Evolutionary conservation across 2,113 vertebrate species (phyloP).

Genomic region (Rhineura floridana): DNA sequence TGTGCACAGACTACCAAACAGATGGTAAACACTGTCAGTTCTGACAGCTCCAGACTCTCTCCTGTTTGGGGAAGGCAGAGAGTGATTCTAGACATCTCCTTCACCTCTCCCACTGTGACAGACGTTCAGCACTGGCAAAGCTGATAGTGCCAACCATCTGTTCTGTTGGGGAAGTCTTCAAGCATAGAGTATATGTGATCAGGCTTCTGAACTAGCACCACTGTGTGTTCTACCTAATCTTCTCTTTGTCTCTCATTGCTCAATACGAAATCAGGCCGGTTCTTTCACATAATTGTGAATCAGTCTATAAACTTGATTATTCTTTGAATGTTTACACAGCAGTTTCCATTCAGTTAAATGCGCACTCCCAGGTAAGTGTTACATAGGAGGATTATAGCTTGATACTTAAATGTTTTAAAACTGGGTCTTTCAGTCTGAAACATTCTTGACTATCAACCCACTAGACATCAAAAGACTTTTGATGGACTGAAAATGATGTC

Average conservation of each 20-base stretch:
- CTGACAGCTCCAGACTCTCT: background rate
- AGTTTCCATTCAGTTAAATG: too few relatives aligned
- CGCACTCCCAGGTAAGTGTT: too few relatives aligned
- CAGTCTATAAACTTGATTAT: too few relatives aligned
- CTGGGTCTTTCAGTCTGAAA: too few relatives aligned
- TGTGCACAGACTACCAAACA: background rate
- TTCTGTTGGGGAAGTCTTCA: background rate
- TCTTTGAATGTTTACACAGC: too few relatives aligned
- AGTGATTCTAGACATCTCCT: background rate
- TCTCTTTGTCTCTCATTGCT: background rate
- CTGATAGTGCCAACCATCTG: background rate
- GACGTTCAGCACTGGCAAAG: background rate
- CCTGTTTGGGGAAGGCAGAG: background rate
- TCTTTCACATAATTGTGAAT: background rate
- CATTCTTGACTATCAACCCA: too few relatives aligned
- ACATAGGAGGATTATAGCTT: too few relatives aligned
- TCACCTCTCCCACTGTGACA: background rate
- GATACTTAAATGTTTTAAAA: too few relatives aligned
- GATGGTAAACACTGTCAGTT: conserved; percentile 2
- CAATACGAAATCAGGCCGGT: background rate
- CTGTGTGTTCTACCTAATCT: background rate
- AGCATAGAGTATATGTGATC: background rate
- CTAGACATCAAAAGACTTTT: too few relatives aligned
- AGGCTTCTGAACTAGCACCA: background rate
- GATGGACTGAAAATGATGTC: too few relatives aligned